phyloP scores from a whole-genome alignment of 2,888 invertebrate species.

The Noctuana brunneofusca region DNA sequence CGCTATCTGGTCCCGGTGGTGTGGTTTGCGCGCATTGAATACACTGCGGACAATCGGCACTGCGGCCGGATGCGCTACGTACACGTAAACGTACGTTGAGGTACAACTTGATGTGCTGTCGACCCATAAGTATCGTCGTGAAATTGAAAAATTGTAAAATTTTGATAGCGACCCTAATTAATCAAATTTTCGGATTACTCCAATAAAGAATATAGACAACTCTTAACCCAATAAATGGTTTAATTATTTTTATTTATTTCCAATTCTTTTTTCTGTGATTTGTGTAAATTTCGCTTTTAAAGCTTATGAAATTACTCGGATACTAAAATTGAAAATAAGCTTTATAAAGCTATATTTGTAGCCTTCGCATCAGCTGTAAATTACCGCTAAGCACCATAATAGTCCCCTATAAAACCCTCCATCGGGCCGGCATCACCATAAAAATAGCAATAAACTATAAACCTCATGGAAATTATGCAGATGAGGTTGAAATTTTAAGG shows the following conservation, averaged over 20 bases:
- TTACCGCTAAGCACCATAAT: conserved; percentile 20
- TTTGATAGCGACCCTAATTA: no score
- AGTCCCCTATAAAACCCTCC: conserved; percentile 17
- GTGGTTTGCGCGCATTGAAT: background rate
- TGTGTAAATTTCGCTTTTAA: background rate
- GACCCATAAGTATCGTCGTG: no score
- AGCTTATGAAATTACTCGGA: background rate
- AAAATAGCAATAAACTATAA: conserved; percentile 34
- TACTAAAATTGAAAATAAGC: background rate
- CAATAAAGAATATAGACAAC: no score
- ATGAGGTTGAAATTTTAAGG: conserved; percentile 28
- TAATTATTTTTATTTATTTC: background rate
- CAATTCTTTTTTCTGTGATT: background rate
- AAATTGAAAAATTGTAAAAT: no score
- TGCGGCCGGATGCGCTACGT: background rate
- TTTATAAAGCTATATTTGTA: background rate
- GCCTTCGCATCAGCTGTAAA: conserved; percentile 4
- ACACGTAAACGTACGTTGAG: background rate
- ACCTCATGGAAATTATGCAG: conserved; percentile 35
- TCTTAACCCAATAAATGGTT: no score
- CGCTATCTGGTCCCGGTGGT: background rate
- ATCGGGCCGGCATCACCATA: conserved; percentile 17
- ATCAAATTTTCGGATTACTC: no score
- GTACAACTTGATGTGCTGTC: background rate
- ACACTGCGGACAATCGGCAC: background rate